Percentiles rank a stretch among this genome's conserved stretches.
Evolutionary conservation across 2,888 invertebrate genomes (phyloP).

Genomic region (Hydriomena furcata): DNA sequence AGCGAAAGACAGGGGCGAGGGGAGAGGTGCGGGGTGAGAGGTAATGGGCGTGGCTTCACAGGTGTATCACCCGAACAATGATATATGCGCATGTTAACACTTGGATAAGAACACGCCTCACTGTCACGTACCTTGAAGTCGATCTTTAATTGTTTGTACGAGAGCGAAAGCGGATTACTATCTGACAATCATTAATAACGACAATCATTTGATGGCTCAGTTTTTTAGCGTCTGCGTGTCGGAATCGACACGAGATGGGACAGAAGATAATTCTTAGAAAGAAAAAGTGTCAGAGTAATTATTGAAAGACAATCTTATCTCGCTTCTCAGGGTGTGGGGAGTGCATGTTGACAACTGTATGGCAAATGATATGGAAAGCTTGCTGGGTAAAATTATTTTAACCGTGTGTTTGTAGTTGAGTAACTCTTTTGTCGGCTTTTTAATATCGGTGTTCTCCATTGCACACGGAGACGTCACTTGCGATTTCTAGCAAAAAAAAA

Average conservation of each 20-base stretch:
- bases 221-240: constrained; percentile 38
- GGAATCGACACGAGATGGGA: constrained; percentile 48
- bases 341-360: constrained; percentile 36
- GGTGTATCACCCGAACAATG: constrained; percentile 75
- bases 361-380: constrained; percentile 34
- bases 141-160: constrained; percentile 62
- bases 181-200: constrained; percentile 38
- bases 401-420: too few species aligned
- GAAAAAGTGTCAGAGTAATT: constrained; percentile 63
- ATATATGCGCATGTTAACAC: constrained; percentile 80
- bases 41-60: constrained; percentile 65
- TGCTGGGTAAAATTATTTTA: too few species aligned
- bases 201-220: constrained; percentile 33
- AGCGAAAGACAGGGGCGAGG: constrained; percentile 58
- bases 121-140: constrained; percentile 62
- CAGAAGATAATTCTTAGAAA: constrained; percentile 52
- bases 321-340: constrained; percentile 28
- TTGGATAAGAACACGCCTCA: constrained; percentile 73
- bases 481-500: too few species aligned
- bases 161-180: constrained; percentile 59
- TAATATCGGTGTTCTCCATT: too few species aligned
- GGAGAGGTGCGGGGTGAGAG: constrained; percentile 46
- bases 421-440: too few species aligned
- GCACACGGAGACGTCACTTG: too few species aligned
- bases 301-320: constrained; percentile 38